Evolutionary conservation across 2,113 vertebrate species (phyloP).

Genomic region (Pseudois nayaur): DNA sequence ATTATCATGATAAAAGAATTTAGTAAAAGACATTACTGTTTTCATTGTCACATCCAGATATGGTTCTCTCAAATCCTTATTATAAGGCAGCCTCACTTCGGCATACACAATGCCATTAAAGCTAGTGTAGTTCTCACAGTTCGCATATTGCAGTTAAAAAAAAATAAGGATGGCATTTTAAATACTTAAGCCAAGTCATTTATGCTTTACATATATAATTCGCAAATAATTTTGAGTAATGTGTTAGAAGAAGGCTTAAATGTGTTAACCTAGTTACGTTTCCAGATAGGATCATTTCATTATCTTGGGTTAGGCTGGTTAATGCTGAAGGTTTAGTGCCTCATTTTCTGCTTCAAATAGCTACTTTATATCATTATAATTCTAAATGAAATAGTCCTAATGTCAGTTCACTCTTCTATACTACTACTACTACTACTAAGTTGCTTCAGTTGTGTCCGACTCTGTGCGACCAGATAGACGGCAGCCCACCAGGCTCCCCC

Average conservation of each 20-base stretch:
- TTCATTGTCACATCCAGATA: not conserved
- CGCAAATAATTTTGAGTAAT: conserved; percentile 34
- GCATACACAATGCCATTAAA: not conserved
- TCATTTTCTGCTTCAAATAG: not conserved
- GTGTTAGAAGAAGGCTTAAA: not conserved
- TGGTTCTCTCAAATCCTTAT: not conserved
- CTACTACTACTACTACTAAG: too few relatives aligned
- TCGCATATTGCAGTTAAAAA: not conserved
- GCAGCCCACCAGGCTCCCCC: too few relatives aligned
- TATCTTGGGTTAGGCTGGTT: not conserved
- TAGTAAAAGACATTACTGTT: not conserved
- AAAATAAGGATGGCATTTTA: not conserved
- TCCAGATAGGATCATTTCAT: not conserved
- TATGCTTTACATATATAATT: conserved; percentile 18
- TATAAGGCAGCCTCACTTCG: not conserved
- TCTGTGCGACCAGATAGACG: too few relatives aligned
- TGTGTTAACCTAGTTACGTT: not conserved
- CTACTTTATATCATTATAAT: not conserved
- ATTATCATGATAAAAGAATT: not conserved
- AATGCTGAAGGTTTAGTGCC: not conserved
- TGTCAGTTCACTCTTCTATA: not conserved
- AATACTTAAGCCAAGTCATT: not conserved
- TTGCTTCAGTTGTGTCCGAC: too few relatives aligned
- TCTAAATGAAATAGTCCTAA: not conserved
- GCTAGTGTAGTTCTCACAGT: not conserved